Evolutionary conservation across 2,797 vertebrate species (phyloP).

Genomic region (Diceros bicornis): DNA sequence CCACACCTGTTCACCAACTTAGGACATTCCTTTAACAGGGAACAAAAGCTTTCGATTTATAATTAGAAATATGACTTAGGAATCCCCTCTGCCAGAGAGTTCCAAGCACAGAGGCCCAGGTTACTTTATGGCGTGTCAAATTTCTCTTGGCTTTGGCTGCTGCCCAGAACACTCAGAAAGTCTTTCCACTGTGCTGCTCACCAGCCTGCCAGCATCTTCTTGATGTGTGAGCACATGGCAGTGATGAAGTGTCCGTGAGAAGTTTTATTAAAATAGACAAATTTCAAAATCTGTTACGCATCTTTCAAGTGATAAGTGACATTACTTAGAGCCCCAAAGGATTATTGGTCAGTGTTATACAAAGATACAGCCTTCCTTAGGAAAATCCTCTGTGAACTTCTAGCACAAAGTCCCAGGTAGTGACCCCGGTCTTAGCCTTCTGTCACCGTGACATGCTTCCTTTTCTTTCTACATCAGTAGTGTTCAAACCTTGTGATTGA

Average conservation of each 20-base stretch:
- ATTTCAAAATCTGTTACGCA: background rate
- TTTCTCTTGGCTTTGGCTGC: conserved; percentile 71
- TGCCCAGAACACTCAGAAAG: conserved; percentile 40
- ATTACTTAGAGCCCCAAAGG: rapidly evolving
- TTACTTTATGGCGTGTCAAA: conserved; percentile 52
- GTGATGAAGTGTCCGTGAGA: background rate
- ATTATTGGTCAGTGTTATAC: background rate
- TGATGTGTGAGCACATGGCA: background rate
- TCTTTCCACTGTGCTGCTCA: conserved; percentile 34
- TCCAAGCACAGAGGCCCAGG: background rate
- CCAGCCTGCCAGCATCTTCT: background rate
- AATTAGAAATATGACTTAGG: conserved; percentile 74
- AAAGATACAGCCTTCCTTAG: background rate
- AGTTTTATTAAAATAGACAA: background rate
- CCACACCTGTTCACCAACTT: conserved; percentile 73
- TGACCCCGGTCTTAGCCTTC: rapidly evolving
- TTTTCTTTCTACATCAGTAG: background rate
- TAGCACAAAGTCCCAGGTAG: background rate
- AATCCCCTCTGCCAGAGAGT: background rate
- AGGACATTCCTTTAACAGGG: conserved; percentile 65
- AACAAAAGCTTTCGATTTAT: conserved; percentile 71
- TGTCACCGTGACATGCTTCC: rapidly evolving
- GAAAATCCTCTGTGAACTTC: background rate
- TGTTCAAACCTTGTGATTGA: rapidly evolving
- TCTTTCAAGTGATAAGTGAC: background rate